Evolutionary conservation across 35 echinoderm and acorn worm species (phyloP).

Genomic region (Holothuria glaberrima): DNA sequence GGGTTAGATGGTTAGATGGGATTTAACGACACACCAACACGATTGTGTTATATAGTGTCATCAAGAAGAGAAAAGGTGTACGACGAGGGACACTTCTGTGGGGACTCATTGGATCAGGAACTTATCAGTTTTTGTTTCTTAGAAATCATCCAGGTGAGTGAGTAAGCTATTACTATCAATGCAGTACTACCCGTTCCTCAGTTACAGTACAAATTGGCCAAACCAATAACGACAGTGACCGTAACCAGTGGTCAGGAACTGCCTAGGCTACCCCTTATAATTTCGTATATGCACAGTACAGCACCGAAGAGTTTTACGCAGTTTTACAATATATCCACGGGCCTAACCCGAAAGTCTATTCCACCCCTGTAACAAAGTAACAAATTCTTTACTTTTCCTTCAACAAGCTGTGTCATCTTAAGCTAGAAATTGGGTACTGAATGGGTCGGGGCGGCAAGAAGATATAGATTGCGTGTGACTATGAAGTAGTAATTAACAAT

Average conservation of each 20-base stretch:
- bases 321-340: not conserved
- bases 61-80: too few species aligned
- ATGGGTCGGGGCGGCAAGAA: not conserved
- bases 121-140: not conserved
- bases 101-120: constrained; percentile 27
- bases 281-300: not conserved
- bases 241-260: not conserved
- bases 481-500: too few species aligned
- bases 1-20: too few species aligned
- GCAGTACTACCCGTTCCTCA: not conserved
- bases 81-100: constrained; percentile 26
- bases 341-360: constrained; percentile 2
- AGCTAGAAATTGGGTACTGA: not conserved
- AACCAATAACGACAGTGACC: not conserved
- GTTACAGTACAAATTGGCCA: not conserved
- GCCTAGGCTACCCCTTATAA: not conserved
- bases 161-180: not conserved
- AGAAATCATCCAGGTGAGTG: constrained; percentile 35
- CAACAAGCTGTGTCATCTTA: not conserved
- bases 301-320: not conserved
- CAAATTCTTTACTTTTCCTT: not conserved
- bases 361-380: not conserved
- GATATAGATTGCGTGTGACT: too few species aligned
- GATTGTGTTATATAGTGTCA: too few species aligned
- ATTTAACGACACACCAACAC: too few species aligned